Conservation (phyloP, 2,888 invertebrate species). For the Gasteruption jaculator region DNA sequence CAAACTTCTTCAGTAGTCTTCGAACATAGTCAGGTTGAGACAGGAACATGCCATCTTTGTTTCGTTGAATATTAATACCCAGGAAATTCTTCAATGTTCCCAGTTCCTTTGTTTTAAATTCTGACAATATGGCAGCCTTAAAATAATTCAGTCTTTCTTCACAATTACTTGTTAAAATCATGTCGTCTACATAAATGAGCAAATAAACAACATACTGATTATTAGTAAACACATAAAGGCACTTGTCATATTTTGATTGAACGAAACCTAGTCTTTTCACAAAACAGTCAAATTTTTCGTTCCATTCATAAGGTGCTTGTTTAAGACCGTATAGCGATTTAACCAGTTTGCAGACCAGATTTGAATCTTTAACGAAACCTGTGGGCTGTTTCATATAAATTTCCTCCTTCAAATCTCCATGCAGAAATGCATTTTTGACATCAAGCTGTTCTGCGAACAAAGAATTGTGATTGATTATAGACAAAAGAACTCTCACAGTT, state of each 20-base stretch:
- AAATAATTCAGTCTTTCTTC: too few species aligned
- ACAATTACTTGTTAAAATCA: neutral
- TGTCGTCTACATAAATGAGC: neutral
- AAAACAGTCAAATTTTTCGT: neutral
- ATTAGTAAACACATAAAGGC: neutral
- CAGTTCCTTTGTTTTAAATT: too few species aligned
- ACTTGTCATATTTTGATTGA: neutral
- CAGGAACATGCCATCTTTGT: too few species aligned
- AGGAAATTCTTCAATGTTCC: too few species aligned
- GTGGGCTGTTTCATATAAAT: neutral
- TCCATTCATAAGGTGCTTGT: too few species aligned
- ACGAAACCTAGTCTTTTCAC: neutral
- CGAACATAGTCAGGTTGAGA: too few species aligned
- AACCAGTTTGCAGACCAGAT: neutral
- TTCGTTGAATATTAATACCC: too few species aligned
- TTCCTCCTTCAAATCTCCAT: neutral
- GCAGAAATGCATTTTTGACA: constrained; percentile 1
- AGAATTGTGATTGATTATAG: neutral
- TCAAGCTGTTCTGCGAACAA: neutral
- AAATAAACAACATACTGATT: neutral
- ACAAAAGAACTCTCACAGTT: neutral
- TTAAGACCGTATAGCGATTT: constrained; percentile 3
- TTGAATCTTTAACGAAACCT: neutral
- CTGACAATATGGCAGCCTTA: too few species aligned
- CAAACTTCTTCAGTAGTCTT: too few species aligned